Conservation (phyloP, 2,113 vertebrate genomes). For the Megaceryle maxima region DNA sequence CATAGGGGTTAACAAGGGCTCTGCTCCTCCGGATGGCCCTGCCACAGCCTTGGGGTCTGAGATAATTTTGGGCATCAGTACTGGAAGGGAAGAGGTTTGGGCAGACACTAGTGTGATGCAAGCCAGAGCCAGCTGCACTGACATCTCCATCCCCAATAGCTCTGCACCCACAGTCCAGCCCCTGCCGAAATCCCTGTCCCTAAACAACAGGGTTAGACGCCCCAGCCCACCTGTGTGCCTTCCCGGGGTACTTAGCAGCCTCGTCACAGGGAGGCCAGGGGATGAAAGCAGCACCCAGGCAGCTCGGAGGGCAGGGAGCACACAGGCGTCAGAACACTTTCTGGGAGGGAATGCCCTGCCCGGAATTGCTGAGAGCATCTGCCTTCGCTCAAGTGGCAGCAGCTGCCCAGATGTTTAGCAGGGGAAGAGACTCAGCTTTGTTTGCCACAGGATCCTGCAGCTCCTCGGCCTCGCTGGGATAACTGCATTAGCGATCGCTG, state of each 20-base stretch:
- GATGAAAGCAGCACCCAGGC: rapidly evolving
- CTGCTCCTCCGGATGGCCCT: background rate
- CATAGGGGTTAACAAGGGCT: background rate
- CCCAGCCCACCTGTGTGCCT: rapidly evolving
- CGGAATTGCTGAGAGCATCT: background rate
- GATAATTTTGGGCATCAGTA: background rate
- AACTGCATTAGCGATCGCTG: slow-evolving; percentile 52
- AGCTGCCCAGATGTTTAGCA: slow-evolving; percentile 37
- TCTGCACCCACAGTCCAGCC: background rate
- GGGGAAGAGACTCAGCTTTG: background rate
- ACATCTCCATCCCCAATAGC: background rate
- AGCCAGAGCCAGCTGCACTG: background rate
- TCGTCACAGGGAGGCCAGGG: rapidly evolving
- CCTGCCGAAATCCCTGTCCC: background rate
- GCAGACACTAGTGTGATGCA: background rate
- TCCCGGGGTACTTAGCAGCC: background rate
- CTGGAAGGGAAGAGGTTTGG: background rate
- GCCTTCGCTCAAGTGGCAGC: background rate
- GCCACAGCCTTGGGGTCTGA: background rate
- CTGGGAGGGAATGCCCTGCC: background rate
- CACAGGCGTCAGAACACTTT: background rate
- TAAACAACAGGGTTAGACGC: background rate
- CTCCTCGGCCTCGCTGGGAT: slow-evolving; percentile 47
- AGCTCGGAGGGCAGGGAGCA: background rate
- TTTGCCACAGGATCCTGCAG: background rate